Evolutionary conservation across 2,113 vertebrate species (phyloP).

Genomic region (Macquaria ambigua): DNA sequence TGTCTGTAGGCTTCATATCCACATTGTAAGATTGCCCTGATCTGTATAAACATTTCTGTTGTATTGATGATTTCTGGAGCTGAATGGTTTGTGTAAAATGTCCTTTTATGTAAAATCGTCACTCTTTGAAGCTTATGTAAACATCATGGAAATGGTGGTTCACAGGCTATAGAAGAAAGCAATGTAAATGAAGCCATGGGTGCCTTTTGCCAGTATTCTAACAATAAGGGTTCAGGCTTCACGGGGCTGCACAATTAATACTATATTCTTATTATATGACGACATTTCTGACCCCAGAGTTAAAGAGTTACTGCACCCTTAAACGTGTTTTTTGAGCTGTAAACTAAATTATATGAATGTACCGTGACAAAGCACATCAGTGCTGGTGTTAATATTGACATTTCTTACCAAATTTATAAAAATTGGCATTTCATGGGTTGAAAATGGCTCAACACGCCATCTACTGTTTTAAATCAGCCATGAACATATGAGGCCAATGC

Average conservation of each 20-base stretch:
- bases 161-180: background rate
- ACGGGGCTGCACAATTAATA: background rate
- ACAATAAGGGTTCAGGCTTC: background rate
- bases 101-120: conserved; percentile 7
- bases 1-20: conserved; percentile 16
- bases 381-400: too few species aligned
- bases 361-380: too few species aligned
- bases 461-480: too few species aligned
- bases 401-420: too few species aligned
- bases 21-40: conserved; percentile 23
- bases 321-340: too few species aligned
- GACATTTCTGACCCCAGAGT: background rate
- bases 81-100: conserved; percentile 25
- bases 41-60: conserved; percentile 50
- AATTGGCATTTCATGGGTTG: too few species aligned
- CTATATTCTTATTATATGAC: background rate
- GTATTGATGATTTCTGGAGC: conserved; percentile 31
- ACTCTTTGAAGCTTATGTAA: conserved; percentile 43
- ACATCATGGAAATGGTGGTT: background rate
- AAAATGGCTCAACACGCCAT: too few species aligned
- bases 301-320: too few species aligned
- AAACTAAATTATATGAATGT: too few species aligned
- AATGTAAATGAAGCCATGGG: background rate
- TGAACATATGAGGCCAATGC: too few species aligned
- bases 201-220: background rate